Conservation (phyloP, 2,888 invertebrate genomes). For the Epirrhoe alternata region DNA sequence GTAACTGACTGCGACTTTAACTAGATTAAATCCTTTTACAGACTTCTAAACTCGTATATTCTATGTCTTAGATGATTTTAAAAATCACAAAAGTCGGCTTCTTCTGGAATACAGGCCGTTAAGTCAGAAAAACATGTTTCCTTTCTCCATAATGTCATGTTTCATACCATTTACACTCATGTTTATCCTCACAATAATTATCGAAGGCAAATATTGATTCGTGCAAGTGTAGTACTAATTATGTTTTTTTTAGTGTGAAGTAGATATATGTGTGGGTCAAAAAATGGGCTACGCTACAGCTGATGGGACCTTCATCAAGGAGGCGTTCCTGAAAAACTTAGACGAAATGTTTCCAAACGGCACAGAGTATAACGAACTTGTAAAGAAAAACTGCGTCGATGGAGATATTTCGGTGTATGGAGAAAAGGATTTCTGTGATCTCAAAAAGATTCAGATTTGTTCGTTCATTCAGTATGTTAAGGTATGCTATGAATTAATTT, state of each 20-base stretch:
- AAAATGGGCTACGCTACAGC: slow-evolving; percentile 46
- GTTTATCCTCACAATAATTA: too few species aligned
- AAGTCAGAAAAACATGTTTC: too few species aligned
- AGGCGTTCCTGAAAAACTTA: slow-evolving; percentile 30
- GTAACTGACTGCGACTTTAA: too few species aligned
- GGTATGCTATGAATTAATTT: slow-evolving; percentile 33
- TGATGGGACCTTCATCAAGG: slow-evolving; percentile 50
- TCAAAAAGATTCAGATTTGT: slow-evolving; percentile 46
- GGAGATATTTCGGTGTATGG: slow-evolving; percentile 47
- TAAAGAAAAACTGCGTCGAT: slow-evolving; percentile 49
- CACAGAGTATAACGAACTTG: slow-evolving; percentile 31
- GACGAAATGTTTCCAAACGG: slow-evolving; percentile 29
- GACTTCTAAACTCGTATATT: too few species aligned
- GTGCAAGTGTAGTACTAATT: too few species aligned
- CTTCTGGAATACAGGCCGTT: too few species aligned
- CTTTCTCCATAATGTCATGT: too few species aligned
- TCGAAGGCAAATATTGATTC: too few species aligned
- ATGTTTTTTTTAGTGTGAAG: slow-evolving; percentile 50
- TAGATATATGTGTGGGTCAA: slow-evolving; percentile 49
- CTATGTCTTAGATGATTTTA: too few species aligned
- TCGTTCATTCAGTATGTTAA: slow-evolving; percentile 30
- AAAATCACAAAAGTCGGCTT: too few species aligned
- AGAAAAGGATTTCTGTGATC: slow-evolving; percentile 46
- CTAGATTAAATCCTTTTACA: too few species aligned
- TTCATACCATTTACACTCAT: too few species aligned